Conservation (phyloP, 2,888 invertebrate genomes). For the Drosophila percnosoma region DNA sequence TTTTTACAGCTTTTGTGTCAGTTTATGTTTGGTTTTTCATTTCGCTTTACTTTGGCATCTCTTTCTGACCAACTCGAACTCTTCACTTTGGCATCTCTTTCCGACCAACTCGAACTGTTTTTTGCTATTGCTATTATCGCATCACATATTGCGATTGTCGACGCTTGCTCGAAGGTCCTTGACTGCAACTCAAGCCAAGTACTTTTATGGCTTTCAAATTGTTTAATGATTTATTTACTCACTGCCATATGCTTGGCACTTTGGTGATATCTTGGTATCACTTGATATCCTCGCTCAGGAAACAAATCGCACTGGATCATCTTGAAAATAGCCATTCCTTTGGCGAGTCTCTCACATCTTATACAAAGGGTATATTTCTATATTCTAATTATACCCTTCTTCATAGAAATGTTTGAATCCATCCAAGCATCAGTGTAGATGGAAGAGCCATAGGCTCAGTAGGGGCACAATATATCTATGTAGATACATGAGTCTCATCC, state of each 20-base stretch:
- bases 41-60: conserved; percentile 50
- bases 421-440: not conserved
- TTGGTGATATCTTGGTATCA: not conserved
- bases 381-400: too few relatives aligned
- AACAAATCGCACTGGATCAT: not conserved
- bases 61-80: conserved; percentile 9
- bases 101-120: conserved; percentile 10
- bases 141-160: conserved; percentile 47
- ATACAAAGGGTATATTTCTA: too few relatives aligned
- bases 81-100: conserved; percentile 36
- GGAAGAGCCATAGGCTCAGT: not conserved
- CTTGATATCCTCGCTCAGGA: not conserved
- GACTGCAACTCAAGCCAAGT: conserved; percentile 21
- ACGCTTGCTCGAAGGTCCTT: conserved; percentile 38
- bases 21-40: conserved; percentile 58
- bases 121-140: conserved; percentile 38
- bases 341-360: too few relatives aligned
- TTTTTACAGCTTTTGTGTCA: conserved; percentile 60
- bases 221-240: conserved; percentile 38
- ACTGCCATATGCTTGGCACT: not conserved
- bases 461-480: not conserved
- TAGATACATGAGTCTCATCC: not conserved
- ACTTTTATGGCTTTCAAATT: conserved; percentile 47
- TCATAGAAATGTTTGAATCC: too few relatives aligned
- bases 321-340: not conserved